Evolutionary conservation across 1,140 invertebrate species (phyloP).

Genomic region (Cherax quadricarinatus): DNA sequence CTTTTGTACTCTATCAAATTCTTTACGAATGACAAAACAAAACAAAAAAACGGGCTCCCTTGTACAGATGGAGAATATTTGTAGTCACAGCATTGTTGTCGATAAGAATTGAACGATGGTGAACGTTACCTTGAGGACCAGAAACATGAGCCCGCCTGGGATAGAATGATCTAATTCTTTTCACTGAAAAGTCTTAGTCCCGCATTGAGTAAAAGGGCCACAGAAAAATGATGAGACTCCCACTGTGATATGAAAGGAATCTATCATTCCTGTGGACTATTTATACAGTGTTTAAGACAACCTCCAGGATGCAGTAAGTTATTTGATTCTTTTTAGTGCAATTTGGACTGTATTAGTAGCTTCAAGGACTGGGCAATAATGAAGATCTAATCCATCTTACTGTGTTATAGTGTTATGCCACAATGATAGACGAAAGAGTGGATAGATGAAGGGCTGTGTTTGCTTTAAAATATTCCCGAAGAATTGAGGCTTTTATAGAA

Average conservation of each 20-base stretch:
- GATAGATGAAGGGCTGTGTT: no score
- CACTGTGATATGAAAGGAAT: neutral
- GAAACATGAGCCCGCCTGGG: neutral
- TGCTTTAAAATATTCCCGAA: no score
- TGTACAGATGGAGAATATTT: conserved; percentile 1
- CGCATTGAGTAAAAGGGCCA: neutral
- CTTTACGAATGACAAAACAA: neutral
- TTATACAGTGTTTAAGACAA: neutral
- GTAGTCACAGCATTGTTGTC: conserved; percentile 28
- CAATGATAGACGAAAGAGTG: no score
- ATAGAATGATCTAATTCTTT: conserved; percentile 32
- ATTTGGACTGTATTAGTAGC: neutral
- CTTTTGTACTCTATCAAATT: neutral
- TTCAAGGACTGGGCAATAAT: neutral
- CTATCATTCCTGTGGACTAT: neutral
- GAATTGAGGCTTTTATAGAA: no score
- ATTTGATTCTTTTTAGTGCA: neutral
- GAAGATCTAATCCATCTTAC: no score
- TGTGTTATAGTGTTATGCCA: no score
- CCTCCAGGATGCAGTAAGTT: neutral
- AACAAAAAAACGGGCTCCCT: neutral
- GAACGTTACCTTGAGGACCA: neutral
- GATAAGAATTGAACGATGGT: conserved; percentile 22
- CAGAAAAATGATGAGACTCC: neutral
- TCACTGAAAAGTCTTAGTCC: conserved; percentile 38